Conservation (phyloP, 1,140 invertebrate species). For the Agraylea sexmaculata region DNA sequence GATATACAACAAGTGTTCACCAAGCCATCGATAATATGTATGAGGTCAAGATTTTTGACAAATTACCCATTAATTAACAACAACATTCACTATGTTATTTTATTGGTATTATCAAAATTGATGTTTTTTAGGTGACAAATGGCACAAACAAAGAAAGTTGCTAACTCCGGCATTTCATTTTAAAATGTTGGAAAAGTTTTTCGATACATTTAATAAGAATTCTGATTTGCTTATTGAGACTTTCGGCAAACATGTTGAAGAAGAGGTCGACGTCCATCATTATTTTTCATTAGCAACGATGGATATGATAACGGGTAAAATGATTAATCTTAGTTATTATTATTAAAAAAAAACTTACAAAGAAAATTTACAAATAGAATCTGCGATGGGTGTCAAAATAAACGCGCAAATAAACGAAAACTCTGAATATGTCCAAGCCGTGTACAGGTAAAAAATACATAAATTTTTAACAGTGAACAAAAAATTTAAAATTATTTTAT, state of each 20-base stretch:
- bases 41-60: no score
- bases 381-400: constrained; percentile 15
- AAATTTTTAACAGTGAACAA: no score
- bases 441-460: no score
- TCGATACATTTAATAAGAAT: constrained; percentile 70
- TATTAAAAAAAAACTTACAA: background rate
- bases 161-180: constrained; percentile 79
- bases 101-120: no score
- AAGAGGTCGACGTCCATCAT: constrained; percentile 55
- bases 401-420: no score
- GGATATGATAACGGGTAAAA: constrained; percentile 72
- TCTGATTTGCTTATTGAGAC: constrained; percentile 48
- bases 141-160: constrained; percentile 18
- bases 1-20: no score
- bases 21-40: no score
- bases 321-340: constrained; percentile 20
- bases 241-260: constrained; percentile 42
- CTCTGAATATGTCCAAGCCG: no score
- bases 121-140: constrained; percentile 18
- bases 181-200: constrained; percentile 71
- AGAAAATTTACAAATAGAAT: constrained; percentile 9
- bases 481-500: no score
- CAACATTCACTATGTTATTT: no score
- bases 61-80: no score
- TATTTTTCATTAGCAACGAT: constrained; percentile 62